Evolutionary conservation across 2,113 vertebrate species (phyloP), one percentile per base, ranked within the genome.

Genomic region (Antechinus stuartii): DNA sequence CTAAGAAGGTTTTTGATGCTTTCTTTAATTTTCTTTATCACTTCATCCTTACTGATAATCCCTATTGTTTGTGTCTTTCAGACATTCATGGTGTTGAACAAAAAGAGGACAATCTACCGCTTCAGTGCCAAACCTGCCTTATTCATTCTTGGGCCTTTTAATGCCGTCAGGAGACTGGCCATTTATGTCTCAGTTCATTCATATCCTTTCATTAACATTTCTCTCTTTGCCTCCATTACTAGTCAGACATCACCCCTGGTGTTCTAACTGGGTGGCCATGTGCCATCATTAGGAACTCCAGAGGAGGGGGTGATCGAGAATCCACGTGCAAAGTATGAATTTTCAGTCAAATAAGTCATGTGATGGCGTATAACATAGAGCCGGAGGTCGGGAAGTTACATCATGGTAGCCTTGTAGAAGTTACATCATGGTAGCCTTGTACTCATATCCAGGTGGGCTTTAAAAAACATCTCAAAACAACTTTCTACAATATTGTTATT

Each of bases 51-150:
- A 35, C 10, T 0, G 90, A 11, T 95, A 93, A 96, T 96, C 91
- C 46, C 11, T 91, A 1, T 56, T 91, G 3, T 93, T 49, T 95
- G 11, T 46, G 26, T 95, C 96, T 92, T 93, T 94, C 99, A 99
- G 99, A 98, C 99, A 68, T 99, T 99, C 98, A 99, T 99, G 99
- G 99, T 99, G 96, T 94, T 99, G 98, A 99, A 99, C 98, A 99
- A 99, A 98, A 99, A 99, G 97, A 99, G 99, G 98, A 99, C 99
- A 91, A 99, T 99, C 98, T 99, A 99, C 98, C 99, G 99, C 94
- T 99, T 99, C 98, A 99, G 99, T 95, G 99, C 99, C 99, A 99
- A 99, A 3, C 98, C 98, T 35, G 99, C 99, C 91, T 99, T 99
- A 97, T 99, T 99, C 98, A 98, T 99, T 97, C 98, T 99, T 95